Percentiles rank a stretch among this genome's conserved stretches.
phyloP scores from a whole-genome alignment of 2,113 vertebrate species.

The Phaethornis superciliosus region DNA sequence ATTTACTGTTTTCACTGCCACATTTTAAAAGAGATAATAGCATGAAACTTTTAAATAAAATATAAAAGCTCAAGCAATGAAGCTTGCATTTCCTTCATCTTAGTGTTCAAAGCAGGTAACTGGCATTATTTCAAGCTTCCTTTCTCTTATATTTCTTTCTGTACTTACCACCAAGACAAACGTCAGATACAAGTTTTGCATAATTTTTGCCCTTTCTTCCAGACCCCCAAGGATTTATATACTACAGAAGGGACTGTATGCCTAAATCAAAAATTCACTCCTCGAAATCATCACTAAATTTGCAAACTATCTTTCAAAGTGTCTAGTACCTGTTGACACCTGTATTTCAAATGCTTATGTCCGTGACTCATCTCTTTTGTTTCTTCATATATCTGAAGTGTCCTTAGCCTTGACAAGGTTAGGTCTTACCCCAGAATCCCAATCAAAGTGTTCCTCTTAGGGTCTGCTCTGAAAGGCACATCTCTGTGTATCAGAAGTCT shows the following conservation, averaged over 20 bases:
- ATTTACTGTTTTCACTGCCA: not conserved
- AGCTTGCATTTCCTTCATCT: not conserved
- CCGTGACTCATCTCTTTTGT: not conserved
- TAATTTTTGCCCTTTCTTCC: not conserved
- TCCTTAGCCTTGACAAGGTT: not conserved
- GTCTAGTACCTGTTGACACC: not conserved
- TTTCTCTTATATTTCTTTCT: not conserved
- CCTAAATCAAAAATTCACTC: not conserved
- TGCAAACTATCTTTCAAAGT: not conserved
- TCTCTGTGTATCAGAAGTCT: not conserved
- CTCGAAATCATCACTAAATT: not conserved
- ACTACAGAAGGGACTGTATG: not conserved
- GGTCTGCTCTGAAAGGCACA: not conserved
- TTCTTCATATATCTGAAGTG: not conserved
- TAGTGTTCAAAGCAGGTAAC: slow-evolving; percentile 34
- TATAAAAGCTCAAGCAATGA: not conserved
- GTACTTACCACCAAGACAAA: slow-evolving; percentile 13
- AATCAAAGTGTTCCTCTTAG: not conserved
- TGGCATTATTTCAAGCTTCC: slow-evolving; percentile 20
- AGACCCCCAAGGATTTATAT: not conserved
- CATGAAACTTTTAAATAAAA: not conserved
- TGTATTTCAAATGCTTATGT: not conserved
- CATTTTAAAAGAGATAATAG: not conserved
- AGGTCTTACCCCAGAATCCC: not conserved
- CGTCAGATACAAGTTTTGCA: slow-evolving; percentile 7